Evolutionary conservation across 2,888 invertebrate genomes (phyloP), one percentile per base, ranked within the genome.

Genomic region (Epicampocera succincta): DNA sequence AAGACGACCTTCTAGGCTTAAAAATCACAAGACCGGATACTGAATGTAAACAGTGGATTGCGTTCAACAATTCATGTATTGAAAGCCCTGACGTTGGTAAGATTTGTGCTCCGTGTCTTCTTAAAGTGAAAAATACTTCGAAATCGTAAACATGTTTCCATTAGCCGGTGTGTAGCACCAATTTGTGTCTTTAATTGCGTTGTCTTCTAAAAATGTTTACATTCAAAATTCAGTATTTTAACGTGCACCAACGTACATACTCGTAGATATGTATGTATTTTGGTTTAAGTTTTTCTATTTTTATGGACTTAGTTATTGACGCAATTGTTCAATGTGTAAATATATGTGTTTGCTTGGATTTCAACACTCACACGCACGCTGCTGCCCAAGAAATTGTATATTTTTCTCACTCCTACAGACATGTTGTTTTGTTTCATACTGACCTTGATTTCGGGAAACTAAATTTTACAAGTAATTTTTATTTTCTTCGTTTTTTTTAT

Each of bases 381-480:
- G 54, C 52, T 38, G 15, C 60, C 60, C 25, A 48, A 56, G 15
- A 56, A 60, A 63, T 33, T 66, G 9, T 58, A 15, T 25, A 61
- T 65, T 73, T 73, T 71, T 74, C 77, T 71, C 71, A 78, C 74
- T 60, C 82, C 69, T 48, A 66, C 71, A 29, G 13, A 78, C 33
- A 25, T 69, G 48, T 54, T 56, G 69, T 13, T 42, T 46, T 58
- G 48, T 21, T 60, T 25, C 13, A 60, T 58, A 54, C 54, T 48
- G 74, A 60, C 82, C 82, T 82, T 82, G 82, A 78, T 78, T 82
- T 65, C 58, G 13, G 60, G 54, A 78, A 52, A 73, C 38, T 8
- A 15, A 29, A 60, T 65, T 52, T 69, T 44, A 15, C 21, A 12
- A 15, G 17, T 54, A 1, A 65, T n/a, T 54, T 77, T 63, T 46